phyloP scores from a whole-genome alignment of 2,888 invertebrate genomes.

The Brachypterus glaber region DNA sequence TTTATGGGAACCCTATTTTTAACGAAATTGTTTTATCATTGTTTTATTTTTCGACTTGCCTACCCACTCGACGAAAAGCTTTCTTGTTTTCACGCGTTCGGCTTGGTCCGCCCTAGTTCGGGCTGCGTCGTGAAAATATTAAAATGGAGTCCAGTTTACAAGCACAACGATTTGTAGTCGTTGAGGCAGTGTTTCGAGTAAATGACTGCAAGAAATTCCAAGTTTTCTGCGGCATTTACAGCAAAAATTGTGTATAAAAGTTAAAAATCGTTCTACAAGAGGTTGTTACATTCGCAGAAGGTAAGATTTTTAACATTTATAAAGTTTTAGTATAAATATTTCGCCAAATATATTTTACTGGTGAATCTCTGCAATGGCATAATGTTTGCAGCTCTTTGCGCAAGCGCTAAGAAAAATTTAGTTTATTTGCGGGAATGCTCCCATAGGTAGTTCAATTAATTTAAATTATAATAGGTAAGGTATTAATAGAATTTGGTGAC shows the following conservation, averaged over 20 bases:
- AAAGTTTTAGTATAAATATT: constrained; percentile 17
- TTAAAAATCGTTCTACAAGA: constrained; percentile 17
- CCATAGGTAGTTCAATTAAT: background rate
- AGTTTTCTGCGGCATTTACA: constrained; percentile 21
- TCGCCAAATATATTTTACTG: constrained; percentile 21
- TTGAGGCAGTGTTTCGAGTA: constrained; percentile 23
- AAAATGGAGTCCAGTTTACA: constrained; percentile 31
- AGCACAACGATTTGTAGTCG: constrained; percentile 35
- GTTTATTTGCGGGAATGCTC: constrained; percentile 27
- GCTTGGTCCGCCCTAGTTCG: constrained; percentile 8
- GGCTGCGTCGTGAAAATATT: constrained; percentile 19
- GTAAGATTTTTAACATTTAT: constrained; percentile 28
- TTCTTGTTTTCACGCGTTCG: too few relatives aligned
- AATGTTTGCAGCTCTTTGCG: constrained; percentile 29
- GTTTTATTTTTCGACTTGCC: too few relatives aligned
- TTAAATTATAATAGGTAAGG: too few relatives aligned
- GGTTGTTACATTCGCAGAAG: constrained; percentile 19
- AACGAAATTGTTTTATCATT: background rate
- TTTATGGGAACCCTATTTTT: too few relatives aligned
- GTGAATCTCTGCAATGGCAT: constrained; percentile 31
- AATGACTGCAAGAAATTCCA: too few relatives aligned
- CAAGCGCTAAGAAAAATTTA: constrained; percentile 25
- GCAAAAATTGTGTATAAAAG: constrained; percentile 17
- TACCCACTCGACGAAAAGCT: too few relatives aligned
- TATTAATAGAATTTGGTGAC: too few relatives aligned